Base-by-base conservation (phyloP, 2,888 invertebrate genomes). In the Xestia rhomboidea region DNA sequence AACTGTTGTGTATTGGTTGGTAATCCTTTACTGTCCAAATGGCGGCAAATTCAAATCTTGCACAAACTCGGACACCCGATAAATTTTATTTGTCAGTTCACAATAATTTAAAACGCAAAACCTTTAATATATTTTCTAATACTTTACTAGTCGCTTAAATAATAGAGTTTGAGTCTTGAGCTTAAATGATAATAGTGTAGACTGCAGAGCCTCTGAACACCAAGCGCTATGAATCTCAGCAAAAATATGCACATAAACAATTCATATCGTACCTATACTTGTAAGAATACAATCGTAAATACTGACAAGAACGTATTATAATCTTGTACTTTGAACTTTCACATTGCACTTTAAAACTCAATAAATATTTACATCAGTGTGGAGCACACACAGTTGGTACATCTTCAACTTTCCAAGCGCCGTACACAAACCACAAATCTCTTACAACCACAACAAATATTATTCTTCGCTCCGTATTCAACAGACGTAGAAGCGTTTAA, bases 401-500 rank as follows among this genome's bases (percentile, higher is more conserved):
- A 86, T 83, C 72, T 75, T 86, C 63, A 79, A 86, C 67, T 86
- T 83, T 68, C 69, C 38, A 30, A 72, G 83, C 71, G 11, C 62
- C 46, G 84, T 79, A 79, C 84, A 83, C 74, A 77, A 66, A 70
- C 88, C 77, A 87, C 89, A 87, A 88, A 87, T 87, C 87, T 84
- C 85, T 80, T 77, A 73, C 76, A 79, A 84, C 76, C 87, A 84
- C 77, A 84, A 88, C 87, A 88, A 88, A 88, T 87, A 88, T 87
- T 87, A 83, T 87, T 88, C 82, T 88, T 83, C 79, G 74, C 79
- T 88, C 84, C 68, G 86, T 86, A 88, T 89, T 89, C 88, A 75
- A 68, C 77, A 80, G 76, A 81, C 88, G 88, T 82, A 83, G 87
- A 77, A 84, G 79, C 88, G 82, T 84, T 89, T 89, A 88, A 89